Percentiles rank a stretch among this genome's conserved stretches.
Conservation (phyloP, 1,140 invertebrate species). For the Alviniconcha marisindica region DNA sequence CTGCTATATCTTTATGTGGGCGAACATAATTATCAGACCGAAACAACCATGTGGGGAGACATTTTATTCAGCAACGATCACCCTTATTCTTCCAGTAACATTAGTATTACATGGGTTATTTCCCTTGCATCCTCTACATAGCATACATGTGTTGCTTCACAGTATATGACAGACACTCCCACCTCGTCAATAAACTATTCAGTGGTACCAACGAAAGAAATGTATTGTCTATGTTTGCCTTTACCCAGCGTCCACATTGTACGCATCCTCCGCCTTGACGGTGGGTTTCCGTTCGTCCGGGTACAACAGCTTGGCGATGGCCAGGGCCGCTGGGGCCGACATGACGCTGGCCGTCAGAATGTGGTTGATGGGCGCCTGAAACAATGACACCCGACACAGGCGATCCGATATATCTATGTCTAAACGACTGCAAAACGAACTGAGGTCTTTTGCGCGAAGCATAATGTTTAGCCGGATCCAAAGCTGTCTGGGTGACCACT, state of each 20-base stretch:
- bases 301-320: slow-evolving; percentile 91
- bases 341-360: slow-evolving; percentile 92
- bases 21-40: no score
- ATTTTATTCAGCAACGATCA: neutral
- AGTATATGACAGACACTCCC: neutral
- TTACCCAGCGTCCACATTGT: slow-evolving; percentile 30
- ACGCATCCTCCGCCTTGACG: slow-evolving; percentile 34
- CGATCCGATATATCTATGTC: no score
- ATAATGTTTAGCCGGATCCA: no score
- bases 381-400: neutral
- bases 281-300: slow-evolving; percentile 83
- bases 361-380: slow-evolving; percentile 73
- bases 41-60: no score
- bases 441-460: no score
- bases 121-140: neutral
- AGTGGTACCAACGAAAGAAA: neutral
- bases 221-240: neutral
- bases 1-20: no score
- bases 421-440: no score
- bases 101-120: neutral
- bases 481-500: no score
- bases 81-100: neutral
- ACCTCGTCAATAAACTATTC: neutral
- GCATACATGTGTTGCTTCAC: neutral
- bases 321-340: slow-evolving; percentile 93